These are phyloP conservation scores for Cyrtorhinus lividipennis DNA, from an alignment of 1,140 invertebrate genomes.

Conservation along the genomic window DNA sequence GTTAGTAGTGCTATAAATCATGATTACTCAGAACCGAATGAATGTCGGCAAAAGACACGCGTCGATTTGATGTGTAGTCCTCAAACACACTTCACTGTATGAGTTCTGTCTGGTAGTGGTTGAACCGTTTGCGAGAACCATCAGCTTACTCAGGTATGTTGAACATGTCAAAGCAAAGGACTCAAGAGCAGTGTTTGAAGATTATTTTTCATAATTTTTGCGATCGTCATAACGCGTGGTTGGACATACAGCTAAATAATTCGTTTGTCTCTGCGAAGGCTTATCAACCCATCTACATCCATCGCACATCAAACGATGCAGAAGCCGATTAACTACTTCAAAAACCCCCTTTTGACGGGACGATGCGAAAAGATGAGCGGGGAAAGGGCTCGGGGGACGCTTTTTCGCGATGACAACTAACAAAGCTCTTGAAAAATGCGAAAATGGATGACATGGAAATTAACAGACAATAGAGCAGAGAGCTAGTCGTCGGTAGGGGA, in stretches of 20 bases:
- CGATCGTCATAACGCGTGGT: too few relatives aligned
- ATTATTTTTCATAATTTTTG: too few relatives aligned
- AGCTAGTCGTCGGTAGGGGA: not conserved
- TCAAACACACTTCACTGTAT: too few relatives aligned
- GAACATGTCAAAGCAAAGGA: too few relatives aligned
- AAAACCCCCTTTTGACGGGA: not conserved
- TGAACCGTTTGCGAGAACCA: too few relatives aligned
- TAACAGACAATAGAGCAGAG: not conserved
- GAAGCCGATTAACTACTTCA: constrained; percentile 6
- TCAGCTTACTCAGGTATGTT: too few relatives aligned
- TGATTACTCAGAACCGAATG: too few relatives aligned
- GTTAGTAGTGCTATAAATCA: too few relatives aligned
- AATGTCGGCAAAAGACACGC: too few relatives aligned
- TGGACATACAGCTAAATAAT: not conserved
- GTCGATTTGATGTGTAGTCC: too few relatives aligned
- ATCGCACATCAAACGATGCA: not conserved
- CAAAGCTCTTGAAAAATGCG: constrained; percentile 4
- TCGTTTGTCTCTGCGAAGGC: not conserved
- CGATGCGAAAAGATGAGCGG: not conserved
- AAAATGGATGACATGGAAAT: constrained; percentile 2
- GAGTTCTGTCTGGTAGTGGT: too few relatives aligned
- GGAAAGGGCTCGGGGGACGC: not conserved
- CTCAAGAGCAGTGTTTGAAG: too few relatives aligned
- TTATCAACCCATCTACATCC: not conserved
- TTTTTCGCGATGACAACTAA: not conserved